Percentiles rank a stretch among this genome's conserved stretches.
These are phyloP conservation scores for Apis mellifera DNA, from an alignment of 1,140 invertebrate genomes.

Conservation along the genomic window Amel_HAv3.1 CM009941.2:13410001-13410500, in stretches of 20 bases:
- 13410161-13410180: not conserved
- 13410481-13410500: not conserved
- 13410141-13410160: not conserved
- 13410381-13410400: not conserved
- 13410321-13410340: not conserved
- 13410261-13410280: not conserved
- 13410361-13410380: not conserved
- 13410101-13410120: too few species aligned
- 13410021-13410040: too few species aligned
- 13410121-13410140: too few species aligned
- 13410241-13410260: too few species aligned
- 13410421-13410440: not conserved
- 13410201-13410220: not conserved
- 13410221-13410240: not conserved
- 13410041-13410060: not conserved
- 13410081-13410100: too few species aligned
- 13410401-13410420: too few species aligned
- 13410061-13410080: not conserved
- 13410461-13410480: not conserved
- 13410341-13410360: not conserved
- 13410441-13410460: not conserved
- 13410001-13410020: not conserved
- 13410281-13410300: not conserved
- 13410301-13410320: not conserved
- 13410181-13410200: not conserved